Percentiles rank a stretch among this genome's conserved stretches.
Conservation (phyloP, 92 coral and sea anemone genomes). For the Isaurus tuberculatus region DNA sequence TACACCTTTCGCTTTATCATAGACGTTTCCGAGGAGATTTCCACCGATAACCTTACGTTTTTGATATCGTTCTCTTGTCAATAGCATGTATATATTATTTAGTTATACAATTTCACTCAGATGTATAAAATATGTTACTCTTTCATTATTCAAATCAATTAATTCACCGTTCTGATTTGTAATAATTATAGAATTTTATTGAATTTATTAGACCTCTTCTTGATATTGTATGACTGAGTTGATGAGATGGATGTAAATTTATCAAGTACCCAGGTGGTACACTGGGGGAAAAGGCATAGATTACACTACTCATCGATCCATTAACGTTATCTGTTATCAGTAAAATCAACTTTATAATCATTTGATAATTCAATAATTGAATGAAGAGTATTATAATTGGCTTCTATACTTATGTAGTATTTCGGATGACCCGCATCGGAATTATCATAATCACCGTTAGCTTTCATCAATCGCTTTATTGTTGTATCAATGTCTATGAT, state of each 20-base stretch:
- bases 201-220: no score
- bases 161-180: neutral
- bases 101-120: slow-evolving; percentile 28
- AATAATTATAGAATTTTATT: neutral
- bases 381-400: neutral
- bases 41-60: neutral
- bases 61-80: slow-evolving; percentile 36
- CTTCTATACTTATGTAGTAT: neutral
- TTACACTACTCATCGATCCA: neutral
- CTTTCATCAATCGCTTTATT: slow-evolving; percentile 25
- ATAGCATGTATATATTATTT: slow-evolving; percentile 9
- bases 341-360: slow-evolving; percentile 53
- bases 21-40: slow-evolving; percentile 16
- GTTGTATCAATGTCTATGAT: slow-evolving; percentile 32
- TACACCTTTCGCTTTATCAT: neutral
- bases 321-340: neutral
- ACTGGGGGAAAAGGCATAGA: neutral
- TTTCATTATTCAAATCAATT: neutral
- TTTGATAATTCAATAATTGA: slow-evolving; percentile 19
- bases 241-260: neutral
- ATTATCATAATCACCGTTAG: neutral
- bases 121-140: slow-evolving; percentile 36
- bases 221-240: neutral
- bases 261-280: slow-evolving; percentile 8
- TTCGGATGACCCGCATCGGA: neutral